These are phyloP conservation scores for Enhydra lutris DNA, from an alignment of 2,113 vertebrate genomes.

Conservation along the genomic window DNA sequence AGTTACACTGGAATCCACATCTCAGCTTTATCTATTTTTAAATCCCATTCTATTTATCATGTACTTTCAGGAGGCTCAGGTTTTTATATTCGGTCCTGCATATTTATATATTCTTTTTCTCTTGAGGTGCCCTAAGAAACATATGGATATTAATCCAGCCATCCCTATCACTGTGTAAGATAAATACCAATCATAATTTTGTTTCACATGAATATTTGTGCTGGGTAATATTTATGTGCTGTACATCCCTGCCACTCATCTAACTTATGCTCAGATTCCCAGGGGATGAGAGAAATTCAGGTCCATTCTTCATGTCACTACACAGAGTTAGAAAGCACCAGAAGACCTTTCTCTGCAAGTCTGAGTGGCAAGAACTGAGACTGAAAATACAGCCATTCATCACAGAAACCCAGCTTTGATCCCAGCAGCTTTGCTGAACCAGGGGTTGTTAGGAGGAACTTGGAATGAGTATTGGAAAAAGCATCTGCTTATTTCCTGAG, in stretches of 20 bases:
- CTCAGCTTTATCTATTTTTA: background rate
- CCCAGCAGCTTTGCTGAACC: conserved; percentile 47
- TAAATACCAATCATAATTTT: conserved; percentile 23
- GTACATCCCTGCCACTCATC: background rate
- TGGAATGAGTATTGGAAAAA: conserved; percentile 59
- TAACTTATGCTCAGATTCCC: conserved; percentile 11
- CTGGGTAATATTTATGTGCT: background rate
- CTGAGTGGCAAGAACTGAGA: background rate
- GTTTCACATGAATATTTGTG: background rate
- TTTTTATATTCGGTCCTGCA: background rate
- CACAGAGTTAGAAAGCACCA: background rate
- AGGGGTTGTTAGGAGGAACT: background rate
- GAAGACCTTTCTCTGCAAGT: background rate
- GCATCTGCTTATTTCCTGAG: conserved; percentile 56
- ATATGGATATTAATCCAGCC: background rate
- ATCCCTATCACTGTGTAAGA: background rate
- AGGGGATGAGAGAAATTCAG: background rate
- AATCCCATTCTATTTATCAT: background rate
- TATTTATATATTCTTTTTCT: background rate
- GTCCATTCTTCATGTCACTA: conserved; percentile 6
- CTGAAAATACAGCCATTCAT: background rate
- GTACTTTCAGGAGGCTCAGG: background rate
- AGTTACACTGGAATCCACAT: background rate
- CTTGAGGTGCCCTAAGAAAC: background rate
- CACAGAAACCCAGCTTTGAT: conserved; percentile 41